phyloP scores from a whole-genome alignment of 2,113 vertebrate genomes.

The Dinomys branickii region DNA sequence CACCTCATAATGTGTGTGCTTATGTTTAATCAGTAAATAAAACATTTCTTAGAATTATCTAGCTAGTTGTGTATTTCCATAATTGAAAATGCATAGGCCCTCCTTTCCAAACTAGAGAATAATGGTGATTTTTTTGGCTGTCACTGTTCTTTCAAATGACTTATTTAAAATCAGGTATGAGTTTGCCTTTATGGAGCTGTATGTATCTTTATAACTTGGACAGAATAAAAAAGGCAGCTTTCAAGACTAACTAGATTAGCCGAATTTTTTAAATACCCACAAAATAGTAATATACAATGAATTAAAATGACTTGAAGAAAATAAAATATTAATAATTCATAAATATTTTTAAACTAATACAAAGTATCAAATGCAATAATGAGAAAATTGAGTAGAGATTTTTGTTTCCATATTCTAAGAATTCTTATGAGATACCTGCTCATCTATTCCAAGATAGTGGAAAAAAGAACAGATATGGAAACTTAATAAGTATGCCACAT shows the following conservation, averaged over 20 bases:
- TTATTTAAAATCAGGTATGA: background rate
- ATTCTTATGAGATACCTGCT: background rate
- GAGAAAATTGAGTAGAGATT: slow-evolving; percentile 29
- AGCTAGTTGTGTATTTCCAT: background rate
- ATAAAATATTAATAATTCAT: background rate
- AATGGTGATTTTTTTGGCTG: background rate
- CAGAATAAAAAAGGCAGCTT: background rate
- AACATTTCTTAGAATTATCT: slow-evolving; percentile 3
- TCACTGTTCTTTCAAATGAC: background rate
- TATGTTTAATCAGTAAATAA: slow-evolving; percentile 18
- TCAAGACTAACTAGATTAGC: slow-evolving; percentile 1
- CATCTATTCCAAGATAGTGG: background rate
- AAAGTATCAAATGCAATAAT: slow-evolving; percentile 16
- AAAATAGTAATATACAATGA: background rate
- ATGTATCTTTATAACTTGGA: background rate
- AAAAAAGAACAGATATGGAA: background rate
- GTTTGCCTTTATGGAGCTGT: background rate
- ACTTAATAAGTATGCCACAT: background rate
- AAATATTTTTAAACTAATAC: background rate
- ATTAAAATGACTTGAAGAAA: slow-evolving; percentile 41
- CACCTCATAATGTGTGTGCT: background rate
- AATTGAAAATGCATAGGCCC: background rate
- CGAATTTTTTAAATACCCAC: background rate
- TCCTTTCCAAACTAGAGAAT: background rate
- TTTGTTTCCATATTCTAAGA: slow-evolving; percentile 49